Base-by-base conservation (phyloP, 35 echinoderm and acorn worm genomes). In the Acanthaster planci region DNA sequence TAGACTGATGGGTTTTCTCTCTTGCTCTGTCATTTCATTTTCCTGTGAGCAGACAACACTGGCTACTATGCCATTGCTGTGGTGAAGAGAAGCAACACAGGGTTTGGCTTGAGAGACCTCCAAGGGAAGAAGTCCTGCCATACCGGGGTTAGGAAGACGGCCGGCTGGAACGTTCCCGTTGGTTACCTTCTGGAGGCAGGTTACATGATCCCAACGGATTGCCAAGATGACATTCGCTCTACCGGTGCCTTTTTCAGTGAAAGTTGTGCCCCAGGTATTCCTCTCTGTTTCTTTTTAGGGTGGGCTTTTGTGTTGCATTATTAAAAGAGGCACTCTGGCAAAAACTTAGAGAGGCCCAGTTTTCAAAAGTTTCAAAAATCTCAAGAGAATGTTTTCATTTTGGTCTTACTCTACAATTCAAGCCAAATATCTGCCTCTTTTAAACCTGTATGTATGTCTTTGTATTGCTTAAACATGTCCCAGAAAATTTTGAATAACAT, bases 161-260 rank as follows among this genome's bases (percentile, higher is more conserved):
- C 90, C 10, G 95, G 95, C n/a, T 97, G 95, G 95, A 93, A 93
- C 55, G 82, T 97, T 23, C 95, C 90, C 19, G 57, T 97, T 18
- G 90, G 88, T 10, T 89, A 81, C 42, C 67, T 97, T 39, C 12
- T 97, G 21, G 37, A 87, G 12, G 35, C 38, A 12, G 80, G 83
- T 10, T 47, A 86, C 15, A 92, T 97, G 39, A 44, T 40, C n/a
- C 57, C 79, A 8, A 5, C 12, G 7, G 82, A 87, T 29, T 97
- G 94, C 40, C 82, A 88, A 21, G 83, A 85, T 15, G 89, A 92
- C 16, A 72, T 78, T 10, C 76, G 51, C 35, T 78, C 94, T 8
- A 89, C 86, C 21, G 82, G 84, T 2, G 32, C 42, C 16, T 97
- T 97, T 67, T 97, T 97, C 52, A 80, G 30, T 26, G 7, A 58